Percentiles rank a stretch among this genome's conserved stretches.
phyloP scores from a whole-genome alignment of 2,888 invertebrate genomes.

The Brachyptera risi region DNA sequence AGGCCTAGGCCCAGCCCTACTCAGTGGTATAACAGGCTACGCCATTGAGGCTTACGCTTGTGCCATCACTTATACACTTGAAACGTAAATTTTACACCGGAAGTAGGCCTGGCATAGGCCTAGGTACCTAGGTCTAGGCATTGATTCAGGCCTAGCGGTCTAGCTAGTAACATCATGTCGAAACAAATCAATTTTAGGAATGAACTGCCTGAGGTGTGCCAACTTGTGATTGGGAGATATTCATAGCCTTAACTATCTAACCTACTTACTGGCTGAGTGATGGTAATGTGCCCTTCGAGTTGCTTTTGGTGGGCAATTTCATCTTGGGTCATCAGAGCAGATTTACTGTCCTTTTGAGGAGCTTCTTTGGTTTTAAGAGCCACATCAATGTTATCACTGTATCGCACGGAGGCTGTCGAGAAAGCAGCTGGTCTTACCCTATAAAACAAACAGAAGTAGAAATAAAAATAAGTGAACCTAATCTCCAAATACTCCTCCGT shows the following conservation, averaged over 20 bases:
- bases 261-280: slow-evolving; percentile 51
- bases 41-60: no score
- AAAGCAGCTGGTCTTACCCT: slow-evolving; percentile 34
- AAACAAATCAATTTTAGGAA: no score
- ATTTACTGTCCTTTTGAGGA: slow-evolving; percentile 48
- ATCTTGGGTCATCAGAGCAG: slow-evolving; percentile 49
- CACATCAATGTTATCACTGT: slow-evolving; percentile 32
- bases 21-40: no score
- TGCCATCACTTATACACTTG: no score
- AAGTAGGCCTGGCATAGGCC: no score
- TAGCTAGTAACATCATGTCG: no score
- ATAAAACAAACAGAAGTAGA: background rate
- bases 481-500: background rate
- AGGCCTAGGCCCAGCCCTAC: no score
- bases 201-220: no score
- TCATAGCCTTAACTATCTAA: background rate
- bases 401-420: slow-evolving; percentile 31
- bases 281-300: slow-evolving; percentile 53
- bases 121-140: no score
- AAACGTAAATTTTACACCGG: no score
- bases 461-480: background rate
- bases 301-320: slow-evolving; percentile 49
- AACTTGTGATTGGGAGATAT: no score
- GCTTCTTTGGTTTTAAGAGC: slow-evolving; percentile 46
- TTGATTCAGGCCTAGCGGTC: no score